Evolutionary conservation across 2,113 vertebrate species (phyloP).

Genomic region (Tupaia tana): DNA sequence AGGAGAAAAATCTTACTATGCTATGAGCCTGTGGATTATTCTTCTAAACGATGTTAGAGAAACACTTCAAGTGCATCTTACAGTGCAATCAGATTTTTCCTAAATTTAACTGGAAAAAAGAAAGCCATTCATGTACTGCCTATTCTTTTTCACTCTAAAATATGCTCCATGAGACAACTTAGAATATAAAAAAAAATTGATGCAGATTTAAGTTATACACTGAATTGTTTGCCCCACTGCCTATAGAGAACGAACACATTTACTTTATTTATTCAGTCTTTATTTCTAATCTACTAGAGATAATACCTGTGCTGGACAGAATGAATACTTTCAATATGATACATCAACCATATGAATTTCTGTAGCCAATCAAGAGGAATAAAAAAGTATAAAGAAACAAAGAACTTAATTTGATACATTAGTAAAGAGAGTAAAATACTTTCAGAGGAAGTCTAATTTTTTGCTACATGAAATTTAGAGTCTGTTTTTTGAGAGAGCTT

Average conservation of each 20-base stretch:
- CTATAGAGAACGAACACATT: not conserved
- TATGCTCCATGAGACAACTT: not conserved
- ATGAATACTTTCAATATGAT: not conserved
- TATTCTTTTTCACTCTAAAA: not conserved
- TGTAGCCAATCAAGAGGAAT: not conserved
- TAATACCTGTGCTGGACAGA: too few relatives aligned
- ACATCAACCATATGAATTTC: not conserved
- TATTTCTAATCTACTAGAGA: not conserved
- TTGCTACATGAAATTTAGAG: not conserved
- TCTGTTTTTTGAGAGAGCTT: not conserved
- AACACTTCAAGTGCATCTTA: not conserved
- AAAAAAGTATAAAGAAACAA: not conserved
- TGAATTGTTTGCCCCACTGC: not conserved
- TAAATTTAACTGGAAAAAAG: not conserved
- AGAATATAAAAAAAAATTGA: not conserved
- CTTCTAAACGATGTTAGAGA: not conserved
- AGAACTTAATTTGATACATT: not conserved
- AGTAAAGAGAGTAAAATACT: not conserved
- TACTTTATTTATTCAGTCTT: constrained; percentile 19
- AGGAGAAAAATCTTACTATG: not conserved
- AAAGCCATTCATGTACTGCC: not conserved
- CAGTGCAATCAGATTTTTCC: not conserved
- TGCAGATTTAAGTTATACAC: not conserved
- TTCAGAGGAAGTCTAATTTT: not conserved
- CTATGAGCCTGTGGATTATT: not conserved